Conservation (phyloP, 2,113 vertebrate species). For the Eublepharis macularius region DNA sequence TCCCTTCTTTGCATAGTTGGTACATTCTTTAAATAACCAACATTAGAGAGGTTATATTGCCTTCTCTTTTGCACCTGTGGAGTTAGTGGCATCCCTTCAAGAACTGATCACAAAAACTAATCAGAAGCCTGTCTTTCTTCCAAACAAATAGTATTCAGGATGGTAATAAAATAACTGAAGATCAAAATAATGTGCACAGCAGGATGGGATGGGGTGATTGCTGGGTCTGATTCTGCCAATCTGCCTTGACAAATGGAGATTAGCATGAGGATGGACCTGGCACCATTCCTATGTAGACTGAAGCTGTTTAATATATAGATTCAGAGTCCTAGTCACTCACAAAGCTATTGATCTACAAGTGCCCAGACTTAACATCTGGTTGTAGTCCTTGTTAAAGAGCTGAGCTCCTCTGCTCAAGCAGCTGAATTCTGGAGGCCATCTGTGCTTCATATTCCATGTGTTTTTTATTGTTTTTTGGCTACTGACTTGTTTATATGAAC, state of each 20-base stretch:
- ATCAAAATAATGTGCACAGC: not conserved
- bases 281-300: not conserved
- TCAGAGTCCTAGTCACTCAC: not conserved
- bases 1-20: too few relatives aligned
- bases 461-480: not conserved
- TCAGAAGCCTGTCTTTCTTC: too few relatives aligned
- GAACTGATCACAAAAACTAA: too few relatives aligned
- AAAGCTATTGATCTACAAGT: not conserved
- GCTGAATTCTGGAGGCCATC: not conserved
- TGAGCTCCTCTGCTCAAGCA: not conserved
- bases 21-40: too few relatives aligned
- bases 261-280: not conserved
- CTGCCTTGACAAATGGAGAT: not conserved
- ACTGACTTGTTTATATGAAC: not conserved
- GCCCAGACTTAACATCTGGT: conserved; percentile 1
- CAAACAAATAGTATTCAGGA: too few relatives aligned
- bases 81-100: too few relatives aligned
- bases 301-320: not conserved
- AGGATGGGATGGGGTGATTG: not conserved
- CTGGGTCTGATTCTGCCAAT: not conserved
- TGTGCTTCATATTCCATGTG: not conserved
- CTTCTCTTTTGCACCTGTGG: too few relatives aligned
- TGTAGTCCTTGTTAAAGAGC: not conserved
- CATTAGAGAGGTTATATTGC: too few relatives aligned
- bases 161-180: too few relatives aligned